Evolutionary conservation across 2,888 invertebrate genomes (phyloP).

Genomic region (Poecilobothrus nobilitatus): DNA sequence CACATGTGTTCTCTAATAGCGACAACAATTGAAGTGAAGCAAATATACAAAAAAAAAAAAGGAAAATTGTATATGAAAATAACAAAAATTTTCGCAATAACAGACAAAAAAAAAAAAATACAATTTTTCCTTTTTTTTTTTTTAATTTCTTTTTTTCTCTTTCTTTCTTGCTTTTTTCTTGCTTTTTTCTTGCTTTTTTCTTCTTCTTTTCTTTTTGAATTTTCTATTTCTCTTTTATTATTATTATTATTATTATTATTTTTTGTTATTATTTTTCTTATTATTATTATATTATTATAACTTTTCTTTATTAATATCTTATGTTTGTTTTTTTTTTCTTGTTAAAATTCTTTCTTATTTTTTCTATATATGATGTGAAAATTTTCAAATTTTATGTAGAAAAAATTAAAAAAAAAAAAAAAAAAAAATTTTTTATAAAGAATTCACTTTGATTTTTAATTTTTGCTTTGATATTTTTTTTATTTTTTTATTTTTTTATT

Average conservation of each 20-base stretch:
- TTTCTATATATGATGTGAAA: background rate
- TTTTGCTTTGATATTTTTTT: background rate
- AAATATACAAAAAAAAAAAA: background rate
- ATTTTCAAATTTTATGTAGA: background rate
- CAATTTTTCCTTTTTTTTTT: background rate
- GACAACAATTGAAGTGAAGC: slow-evolving; percentile 2
- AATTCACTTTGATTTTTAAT: slow-evolving; percentile 1
- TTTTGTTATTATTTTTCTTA: background rate
- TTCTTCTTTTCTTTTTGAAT: background rate
- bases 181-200: background rate
- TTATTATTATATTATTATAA: background rate
- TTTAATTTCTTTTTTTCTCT: background rate
- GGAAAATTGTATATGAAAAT: background rate
- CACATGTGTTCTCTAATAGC: slow-evolving; percentile 11
- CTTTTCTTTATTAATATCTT: background rate
- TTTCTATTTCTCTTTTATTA: slow-evolving; percentile 1
- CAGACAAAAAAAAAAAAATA: background rate
- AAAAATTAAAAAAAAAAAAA: background rate
- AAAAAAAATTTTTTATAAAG: background rate
- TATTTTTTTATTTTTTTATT: background rate
- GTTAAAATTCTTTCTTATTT: background rate
- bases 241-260: background rate
- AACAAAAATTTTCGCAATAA: background rate
- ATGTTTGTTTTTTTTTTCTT: background rate
- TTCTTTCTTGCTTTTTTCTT: background rate